Percentiles rank a stretch among this genome's conserved stretches.
Evolutionary conservation across 2,888 invertebrate genomes (phyloP).

Genomic region (Brachynemurus nebulosus): DNA sequence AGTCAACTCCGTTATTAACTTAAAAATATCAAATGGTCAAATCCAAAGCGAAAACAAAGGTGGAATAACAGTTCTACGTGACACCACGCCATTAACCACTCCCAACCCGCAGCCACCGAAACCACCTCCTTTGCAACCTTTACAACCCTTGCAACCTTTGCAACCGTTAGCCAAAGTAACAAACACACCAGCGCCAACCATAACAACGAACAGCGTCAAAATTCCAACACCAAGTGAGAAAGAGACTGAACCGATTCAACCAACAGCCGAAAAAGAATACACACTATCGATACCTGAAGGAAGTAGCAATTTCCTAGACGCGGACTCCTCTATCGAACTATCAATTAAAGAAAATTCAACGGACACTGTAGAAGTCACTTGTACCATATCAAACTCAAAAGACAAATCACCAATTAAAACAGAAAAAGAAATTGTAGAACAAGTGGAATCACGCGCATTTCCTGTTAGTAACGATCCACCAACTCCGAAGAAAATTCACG

Average conservation of each 20-base stretch:
- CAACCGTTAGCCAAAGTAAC: constrained; percentile 28
- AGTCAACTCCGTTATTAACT: constrained; percentile 41
- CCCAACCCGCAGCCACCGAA: constrained; percentile 33
- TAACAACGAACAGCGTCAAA: constrained; percentile 3
- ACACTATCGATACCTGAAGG: constrained; percentile 38
- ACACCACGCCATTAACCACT: constrained; percentile 22
- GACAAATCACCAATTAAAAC: constrained; percentile 29
- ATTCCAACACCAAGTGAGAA: constrained; percentile 25
- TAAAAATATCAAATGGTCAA: constrained; percentile 53
- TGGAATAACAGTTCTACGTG: constrained; percentile 46
- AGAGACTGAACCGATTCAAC: constrained; percentile 32
- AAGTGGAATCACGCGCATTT: not conserved
- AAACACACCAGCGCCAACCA: constrained; percentile 4
- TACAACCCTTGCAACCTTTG: constrained; percentile 34
- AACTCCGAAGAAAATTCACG: constrained; percentile 9
- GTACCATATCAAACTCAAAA: constrained; percentile 36
- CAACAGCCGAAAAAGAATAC: constrained; percentile 35
- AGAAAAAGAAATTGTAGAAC: constrained; percentile 31
- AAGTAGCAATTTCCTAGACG: constrained; percentile 22
- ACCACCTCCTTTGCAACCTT: constrained; percentile 29
- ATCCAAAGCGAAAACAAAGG: constrained; percentile 44
- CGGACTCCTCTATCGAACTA: constrained; percentile 27
- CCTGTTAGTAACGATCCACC: not conserved
- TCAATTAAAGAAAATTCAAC: constrained; percentile 27
- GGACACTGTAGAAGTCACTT: constrained; percentile 9